Conservation (phyloP, 2,888 invertebrate genomes). For the Mythimna vitellina region DNA sequence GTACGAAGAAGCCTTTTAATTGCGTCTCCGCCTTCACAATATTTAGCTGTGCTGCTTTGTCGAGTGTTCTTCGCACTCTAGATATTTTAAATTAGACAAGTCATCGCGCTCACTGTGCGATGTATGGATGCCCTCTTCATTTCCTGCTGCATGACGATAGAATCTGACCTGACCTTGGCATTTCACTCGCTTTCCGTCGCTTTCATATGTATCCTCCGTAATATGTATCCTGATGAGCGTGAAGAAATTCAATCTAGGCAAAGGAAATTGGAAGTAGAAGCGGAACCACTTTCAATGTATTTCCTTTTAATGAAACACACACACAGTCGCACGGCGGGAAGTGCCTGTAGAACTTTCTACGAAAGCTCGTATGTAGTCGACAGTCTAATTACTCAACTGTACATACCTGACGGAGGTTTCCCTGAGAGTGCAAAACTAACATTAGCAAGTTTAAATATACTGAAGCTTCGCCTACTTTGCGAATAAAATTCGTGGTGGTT, state of each 20-base stretch:
- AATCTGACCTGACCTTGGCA: constrained; percentile 10
- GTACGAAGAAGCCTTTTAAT: no score
- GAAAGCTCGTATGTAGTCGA: constrained; percentile 32
- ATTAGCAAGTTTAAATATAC: constrained; percentile 14
- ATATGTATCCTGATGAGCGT: constrained; percentile 28
- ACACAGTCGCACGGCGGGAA: constrained; percentile 31
- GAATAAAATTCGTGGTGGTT: background rate
- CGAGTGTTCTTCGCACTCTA: background rate
- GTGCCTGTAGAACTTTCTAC: constrained; percentile 44
- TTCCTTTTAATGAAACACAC: constrained; percentile 46
- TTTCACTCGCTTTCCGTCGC: background rate
- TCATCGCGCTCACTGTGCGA: background rate
- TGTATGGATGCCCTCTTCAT: background rate
- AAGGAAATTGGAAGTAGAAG: constrained; percentile 48
- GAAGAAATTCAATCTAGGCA: constrained; percentile 43
- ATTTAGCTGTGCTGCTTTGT: no score
- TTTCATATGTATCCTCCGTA: constrained; percentile 20
- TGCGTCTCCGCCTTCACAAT: no score
- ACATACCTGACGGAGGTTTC: constrained; percentile 9
- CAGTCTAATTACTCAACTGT: constrained; percentile 52
- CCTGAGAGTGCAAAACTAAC: constrained; percentile 23
- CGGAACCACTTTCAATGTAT: constrained; percentile 41
- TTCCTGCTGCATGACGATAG: background rate
- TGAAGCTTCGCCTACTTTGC: background rate
- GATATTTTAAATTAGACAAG: constrained; percentile 19